Base-by-base conservation (phyloP, 2,888 invertebrate genomes). In the Catocala sponsa region DNA sequence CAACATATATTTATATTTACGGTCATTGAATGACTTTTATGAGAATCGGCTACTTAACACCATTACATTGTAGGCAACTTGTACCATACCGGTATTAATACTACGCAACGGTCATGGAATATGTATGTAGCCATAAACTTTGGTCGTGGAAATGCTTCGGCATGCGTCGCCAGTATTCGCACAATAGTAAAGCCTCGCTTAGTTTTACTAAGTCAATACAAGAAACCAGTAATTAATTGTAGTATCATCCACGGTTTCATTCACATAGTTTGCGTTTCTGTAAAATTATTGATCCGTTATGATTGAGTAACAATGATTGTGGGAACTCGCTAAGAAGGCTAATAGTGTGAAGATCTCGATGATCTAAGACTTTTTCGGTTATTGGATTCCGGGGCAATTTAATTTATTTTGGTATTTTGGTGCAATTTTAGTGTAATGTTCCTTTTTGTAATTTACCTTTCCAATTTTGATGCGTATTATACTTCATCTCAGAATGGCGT, bases 271-370 rank as follows among this genome's bases (percentile, higher is more conserved):
- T 75, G 64, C 59, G 75, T 74, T 74, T 69, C 55, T 46, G 52
- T 59, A 64, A 65, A 77, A 77, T 67, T 77, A 72, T 72, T 77
- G 70, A 76, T 76, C 78, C 76, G 78, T 77, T 76, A 76, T 76
- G 75, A 77, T 74, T 76, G 76, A 74, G 75, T 76, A 76, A 76
- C 63, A 68, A 66, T 65, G 65, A 65, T 68, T 69, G 75, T 76
- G 76, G 78, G 76, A 76, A 76, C 67, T 62, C 35, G 44, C 43
- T n/a, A 61, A 60, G 51, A 54, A 44, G 59, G 53, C 63, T 68
- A 47, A 59, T 12, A 33, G 49, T 42, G 52, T 59, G 42, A 57
- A 54, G 10, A 63, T 54, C 51, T 58, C 13, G 13, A 66, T 65
- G 57, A 59, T 54, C 33, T 50, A 54, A 60, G 65, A 51, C 52